Base-by-base conservation (phyloP, 2,797 vertebrate genomes). In the Gadopsis marmoratus region DNA sequence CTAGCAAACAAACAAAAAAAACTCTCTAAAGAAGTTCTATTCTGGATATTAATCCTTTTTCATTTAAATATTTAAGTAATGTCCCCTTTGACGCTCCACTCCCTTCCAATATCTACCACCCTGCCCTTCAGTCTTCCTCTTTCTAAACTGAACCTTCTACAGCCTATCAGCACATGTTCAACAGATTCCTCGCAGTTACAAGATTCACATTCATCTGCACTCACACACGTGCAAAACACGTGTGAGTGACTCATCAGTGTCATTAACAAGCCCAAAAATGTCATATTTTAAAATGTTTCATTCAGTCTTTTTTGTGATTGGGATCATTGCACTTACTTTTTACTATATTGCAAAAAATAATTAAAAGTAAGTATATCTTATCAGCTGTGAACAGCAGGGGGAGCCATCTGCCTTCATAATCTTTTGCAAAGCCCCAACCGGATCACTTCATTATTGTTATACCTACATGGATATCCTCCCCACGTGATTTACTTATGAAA, bases 301-400 rank as follows among this genome's bases (percentile, higher is more conserved):
- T 43, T 62, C 17, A 3, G 35, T 62, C 7, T 51, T 55, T 39
- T 12, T 60, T 51, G 9, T 43, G 4, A 54, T 58, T 61, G 10
- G 31, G 3, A 21, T 54, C 1, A 35, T 12, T 47, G 8, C 10
- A 26, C 35, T 51, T 51, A 11, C 23, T 23, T n/a, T 50, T 39
- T 9, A 11, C 37, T 39, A 10, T 41, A 12, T 33, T 7, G 26
- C n/a, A 3, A 53, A 35, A 54, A 26, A 13, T 47, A 55, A 55
- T n/a, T n/a, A 26, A 26, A 26, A 26, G 26, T 10, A 21, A n/a
- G 2, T 37, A 21, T 23, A 23, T 31, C 4, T 19, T 72, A 16
- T 76, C 37, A 35, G 6, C 29, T 58, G 3, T 65, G 4, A 71
- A 65, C 91, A 92, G 80, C 84, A 92, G 92, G 83, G 86, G 90